phyloP scores from a whole-genome alignment of 2,113 vertebrate species.

The Etheostoma cragini region DNA sequence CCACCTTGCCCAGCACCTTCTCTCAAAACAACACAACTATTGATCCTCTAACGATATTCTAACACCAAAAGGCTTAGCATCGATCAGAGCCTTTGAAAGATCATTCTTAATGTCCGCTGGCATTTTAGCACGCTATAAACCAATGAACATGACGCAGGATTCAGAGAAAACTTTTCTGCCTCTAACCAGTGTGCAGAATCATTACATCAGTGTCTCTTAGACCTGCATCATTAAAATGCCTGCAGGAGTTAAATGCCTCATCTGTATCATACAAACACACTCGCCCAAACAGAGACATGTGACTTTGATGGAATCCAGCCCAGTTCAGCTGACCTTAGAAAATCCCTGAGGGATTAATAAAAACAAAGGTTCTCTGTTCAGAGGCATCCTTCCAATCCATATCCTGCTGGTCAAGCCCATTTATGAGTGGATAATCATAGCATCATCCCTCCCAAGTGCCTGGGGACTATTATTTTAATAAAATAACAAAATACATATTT shows the following conservation, averaged over 20 bases:
- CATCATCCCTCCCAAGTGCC: slow-evolving; percentile 38
- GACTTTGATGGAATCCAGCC: slow-evolving; percentile 63
- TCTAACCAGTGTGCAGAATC: slow-evolving; percentile 36
- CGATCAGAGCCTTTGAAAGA: slow-evolving; percentile 35
- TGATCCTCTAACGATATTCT: slow-evolving; percentile 24
- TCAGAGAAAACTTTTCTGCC: slow-evolving; percentile 5
- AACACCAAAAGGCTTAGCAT: slow-evolving; percentile 35
- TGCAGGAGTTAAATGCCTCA: slow-evolving; percentile 50
- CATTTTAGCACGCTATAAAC: slow-evolving; percentile 29
- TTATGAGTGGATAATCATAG: slow-evolving; percentile 63
- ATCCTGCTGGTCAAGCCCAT: slow-evolving; percentile 50
- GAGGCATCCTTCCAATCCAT: slow-evolving; percentile 60
- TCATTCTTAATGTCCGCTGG: slow-evolving; percentile 38
- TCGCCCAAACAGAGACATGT: slow-evolving; percentile 62
- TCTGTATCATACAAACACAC: slow-evolving; percentile 59
- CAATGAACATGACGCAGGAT: slow-evolving; percentile 23
- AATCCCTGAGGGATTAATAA: slow-evolving; percentile 72
- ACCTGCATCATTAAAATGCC: slow-evolving; percentile 50
- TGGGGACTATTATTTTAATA: slow-evolving; percentile 50
- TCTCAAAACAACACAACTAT: slow-evolving; percentile 37
- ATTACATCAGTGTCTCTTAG: slow-evolving; percentile 49
- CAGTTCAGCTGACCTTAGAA: slow-evolving; percentile 68
- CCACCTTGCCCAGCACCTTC: slow-evolving; percentile 8
- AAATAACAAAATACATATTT: slow-evolving; percentile 45
- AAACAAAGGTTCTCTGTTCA: slow-evolving; percentile 70